Evolutionary conservation across 1,140 invertebrate species (phyloP).

Genomic region (Drosophila pandora): DNA sequence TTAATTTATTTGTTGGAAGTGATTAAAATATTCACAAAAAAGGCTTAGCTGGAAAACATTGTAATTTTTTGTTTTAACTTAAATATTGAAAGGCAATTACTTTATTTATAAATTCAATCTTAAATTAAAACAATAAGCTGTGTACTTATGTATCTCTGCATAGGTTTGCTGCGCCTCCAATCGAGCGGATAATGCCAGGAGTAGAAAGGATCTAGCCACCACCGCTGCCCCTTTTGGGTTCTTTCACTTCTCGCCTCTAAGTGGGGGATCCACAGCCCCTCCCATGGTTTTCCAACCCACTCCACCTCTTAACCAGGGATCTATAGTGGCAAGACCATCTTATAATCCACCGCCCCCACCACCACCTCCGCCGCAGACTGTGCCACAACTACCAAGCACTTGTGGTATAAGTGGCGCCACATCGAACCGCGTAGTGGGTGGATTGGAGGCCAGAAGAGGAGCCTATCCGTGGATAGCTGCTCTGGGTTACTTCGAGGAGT

Average conservation of each 20-base stretch:
- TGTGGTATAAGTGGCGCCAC: slow-evolving; percentile 74
- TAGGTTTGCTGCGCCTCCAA: slow-evolving; percentile 59
- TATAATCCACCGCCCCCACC: not conserved
- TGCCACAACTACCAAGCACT: not conserved
- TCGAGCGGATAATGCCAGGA: slow-evolving; percentile 27
- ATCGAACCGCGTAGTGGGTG: slow-evolving; percentile 83
- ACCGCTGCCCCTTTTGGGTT: slow-evolving; percentile 15
- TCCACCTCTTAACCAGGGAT: slow-evolving; percentile 45
- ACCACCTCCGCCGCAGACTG: not conserved
- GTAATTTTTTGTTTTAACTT: too few species aligned
- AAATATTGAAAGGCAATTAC: too few species aligned
- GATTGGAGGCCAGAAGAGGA: slow-evolving; percentile 81
- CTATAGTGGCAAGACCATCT: slow-evolving; percentile 12
- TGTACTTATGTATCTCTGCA: not conserved
- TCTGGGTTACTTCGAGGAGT: slow-evolving; percentile 86
- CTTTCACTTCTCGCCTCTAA: slow-evolving; percentile 55
- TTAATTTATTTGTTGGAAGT: not conserved
- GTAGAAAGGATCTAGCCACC: slow-evolving; percentile 52
- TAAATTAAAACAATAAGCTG: not conserved
- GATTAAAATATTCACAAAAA: not conserved
- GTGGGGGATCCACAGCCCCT: slow-evolving; percentile 15
- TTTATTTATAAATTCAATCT: too few species aligned
- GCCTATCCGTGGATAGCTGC: slow-evolving; percentile 90
- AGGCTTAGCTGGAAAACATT: too few species aligned
- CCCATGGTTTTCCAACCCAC: slow-evolving; percentile 62